A percentile compares a stretch with the other conserved stretches of the same genome.
Evolutionary conservation across 2,797 vertebrate species (phyloP).

Genomic region (Pseudochaenichthys georgianus): DNA sequence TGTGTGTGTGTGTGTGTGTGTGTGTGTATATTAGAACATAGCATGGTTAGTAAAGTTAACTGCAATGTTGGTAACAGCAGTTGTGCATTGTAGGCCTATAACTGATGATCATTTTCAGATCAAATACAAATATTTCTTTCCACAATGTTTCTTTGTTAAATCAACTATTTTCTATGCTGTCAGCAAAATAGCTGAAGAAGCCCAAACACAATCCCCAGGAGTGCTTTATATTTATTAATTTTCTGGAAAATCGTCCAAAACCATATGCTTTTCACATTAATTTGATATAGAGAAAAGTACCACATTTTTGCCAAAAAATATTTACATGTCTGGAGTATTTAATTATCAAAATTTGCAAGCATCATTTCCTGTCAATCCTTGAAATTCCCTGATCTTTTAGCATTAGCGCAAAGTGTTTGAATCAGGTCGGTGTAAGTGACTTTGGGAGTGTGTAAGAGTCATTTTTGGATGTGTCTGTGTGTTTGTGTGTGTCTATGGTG

Average conservation of each 20-base stretch:
- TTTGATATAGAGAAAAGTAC: neutral
- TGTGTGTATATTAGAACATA: neutral
- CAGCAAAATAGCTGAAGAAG: neutral
- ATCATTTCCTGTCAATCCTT: neutral
- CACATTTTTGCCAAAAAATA: neutral
- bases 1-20: neutral
- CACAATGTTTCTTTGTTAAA: neutral
- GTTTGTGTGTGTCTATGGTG: conserved; percentile 28
- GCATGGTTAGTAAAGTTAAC: neutral
- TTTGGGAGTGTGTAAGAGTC: conserved; percentile 28
- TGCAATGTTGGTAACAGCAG: neutral
- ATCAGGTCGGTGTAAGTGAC: conserved; percentile 7
- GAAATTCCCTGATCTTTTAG: neutral
- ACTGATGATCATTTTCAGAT: neutral
- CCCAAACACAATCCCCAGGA: neutral
- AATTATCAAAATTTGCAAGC: neutral
- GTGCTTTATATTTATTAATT: neutral
- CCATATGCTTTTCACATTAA: neutral
- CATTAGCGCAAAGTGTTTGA: neutral
- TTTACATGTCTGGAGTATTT: neutral
- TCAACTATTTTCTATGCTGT: neutral
- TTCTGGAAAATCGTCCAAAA: too few relatives aligned
- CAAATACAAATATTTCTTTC: neutral
- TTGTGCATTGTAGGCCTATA: neutral
- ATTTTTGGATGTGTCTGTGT: conserved; percentile 32